Base-by-base conservation (phyloP, 2,888 invertebrate species). In the Cephus pulcher region DNA sequence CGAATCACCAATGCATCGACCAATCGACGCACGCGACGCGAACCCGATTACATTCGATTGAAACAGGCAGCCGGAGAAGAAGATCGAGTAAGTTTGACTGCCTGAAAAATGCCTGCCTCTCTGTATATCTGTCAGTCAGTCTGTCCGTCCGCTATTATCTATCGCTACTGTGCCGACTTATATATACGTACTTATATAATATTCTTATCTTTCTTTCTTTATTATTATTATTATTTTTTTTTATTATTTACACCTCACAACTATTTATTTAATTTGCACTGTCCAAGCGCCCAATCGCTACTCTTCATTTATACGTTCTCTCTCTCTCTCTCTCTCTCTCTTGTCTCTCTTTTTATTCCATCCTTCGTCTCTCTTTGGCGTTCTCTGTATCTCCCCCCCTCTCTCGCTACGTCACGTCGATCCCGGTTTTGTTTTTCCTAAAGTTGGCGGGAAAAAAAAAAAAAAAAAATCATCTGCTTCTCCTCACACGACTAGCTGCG, bases 31-130 rank as follows among this genome's bases (percentile, higher is more conserved):
- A 86, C 81, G 76, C 85, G 86, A 87, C 90, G 88, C 89, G 88
- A 89, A 83, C 75, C 75, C 80, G 56, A 56, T 56, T 86, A 86
- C 87, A 87, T 86, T 84, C 87, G 89, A 88, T 85, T 84, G 90
- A 91, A 91, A 91, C 91, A 92, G 93, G 93, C 94, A 94, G 92
- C 94, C 94, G 92, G 94, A 94, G 93, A 94, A 93, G 92, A 94
- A 94, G 93, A 94, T 92, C 93, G 94, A 94, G 94, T 94, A 94
- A 94, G 94, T 94, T 87, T 78, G 78, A 83, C 80, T 82, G 84
- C 56, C 56, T 56, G 56, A 56, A 56, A 56, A 56, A 56, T 85
- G 76, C 56, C 34, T 83, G 76, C 80, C 23, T 80, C 82, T 83
- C 83, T 84, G 78, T 83, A 80, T 85, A 82, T 86, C 80, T 84